Evolutionary conservation across 1,140 invertebrate species (phyloP), one percentile per base, ranked within the genome.

Genomic region (Musca domestica): DNA sequence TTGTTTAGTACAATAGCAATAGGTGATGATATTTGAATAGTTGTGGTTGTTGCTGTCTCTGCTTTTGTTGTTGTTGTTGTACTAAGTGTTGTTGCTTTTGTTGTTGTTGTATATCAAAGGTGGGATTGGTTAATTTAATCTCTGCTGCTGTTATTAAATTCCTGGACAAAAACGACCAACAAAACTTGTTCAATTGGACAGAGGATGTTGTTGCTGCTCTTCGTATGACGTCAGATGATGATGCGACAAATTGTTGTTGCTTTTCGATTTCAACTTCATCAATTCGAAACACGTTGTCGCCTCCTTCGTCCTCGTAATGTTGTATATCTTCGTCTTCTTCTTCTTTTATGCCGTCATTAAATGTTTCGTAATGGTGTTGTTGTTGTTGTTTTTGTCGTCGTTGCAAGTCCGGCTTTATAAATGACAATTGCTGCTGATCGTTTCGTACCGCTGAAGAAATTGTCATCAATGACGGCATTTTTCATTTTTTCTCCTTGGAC

Each of bases 401-500:
- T 66, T 61, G 56, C 34, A 48, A 30, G 17, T 67, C 54, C 64
- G 64, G 64, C 51, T 49, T 47, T 67, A 52, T 68, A 74, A 71
- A 76, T 79, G 77, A 76, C 71, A 80, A 76, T 75, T 76, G 74
- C 34, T 41, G 34, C 34, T 41, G 34, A 9, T 41, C 34, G 34
- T 41, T 9, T 41, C 34, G 34, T 77, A 67, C 64, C 56, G 74
- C 76, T 74, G 74, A 72, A 76, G 72, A 76, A 41, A 41, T 41
- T 75, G 74, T 75, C 69, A 41, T 52, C 77, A 77, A 79, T 74
- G 72, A 75, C 77, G 77, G 77, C 77, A 80, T 80, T 79, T 61
- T 79, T 80, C 77, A 80, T 80, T 61, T 61, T 61, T 61, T 34
- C 34, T 34, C 34, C 34, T 61, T 34, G 9, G 34, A 61, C 77